Base-by-base conservation (phyloP, 2,888 invertebrate genomes). In the Ptychoptera contaminata region DNA sequence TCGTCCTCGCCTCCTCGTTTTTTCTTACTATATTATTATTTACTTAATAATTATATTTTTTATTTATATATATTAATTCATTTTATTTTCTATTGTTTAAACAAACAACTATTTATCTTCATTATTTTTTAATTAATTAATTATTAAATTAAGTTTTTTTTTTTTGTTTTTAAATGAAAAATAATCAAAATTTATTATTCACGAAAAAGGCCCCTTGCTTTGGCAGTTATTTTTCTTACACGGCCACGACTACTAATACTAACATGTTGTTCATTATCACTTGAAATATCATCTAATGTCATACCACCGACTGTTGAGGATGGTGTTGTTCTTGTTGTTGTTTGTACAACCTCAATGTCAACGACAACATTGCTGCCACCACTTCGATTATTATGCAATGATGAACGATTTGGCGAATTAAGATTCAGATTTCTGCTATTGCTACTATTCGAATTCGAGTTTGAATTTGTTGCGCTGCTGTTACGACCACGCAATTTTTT, bases 211-310 rank as follows among this genome's bases (percentile, higher is more conserved):
- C 82, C 81, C 43, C 81, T 71, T 48, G 83, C 86, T 59, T 83
- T 77, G 46, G 82, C 78, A 23, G 87, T 87, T 54, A 88, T 74
- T 63, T 81, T 83, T 43, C 91, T 73, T 45, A 91, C 76, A 37
- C 91, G 74, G 2, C 92, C 91, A 43, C 91, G 73, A 54, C 87
- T 88, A 59, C 83, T 84, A 31, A 81, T 74, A 53, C 73, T 76
- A 40, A 73, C 63, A 36, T 63, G 62, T 47, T 64, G 52, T 44
- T 53, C 53, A 44, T 53, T 56, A 14, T 50, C 53, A 5, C 60
- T 60, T 39, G 58, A 47, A 7, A 52, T 49, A 9, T 50, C 46
- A 39, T 50, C 60, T 39, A 58, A 30, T 29, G n/a, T 40, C 32
- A 32, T 40, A 16, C n/a, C 9, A 23, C 16, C 23, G 42, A 42